Evolutionary conservation across 2,888 invertebrate species (phyloP).

Genomic region (Rotaria sp.): DNA sequence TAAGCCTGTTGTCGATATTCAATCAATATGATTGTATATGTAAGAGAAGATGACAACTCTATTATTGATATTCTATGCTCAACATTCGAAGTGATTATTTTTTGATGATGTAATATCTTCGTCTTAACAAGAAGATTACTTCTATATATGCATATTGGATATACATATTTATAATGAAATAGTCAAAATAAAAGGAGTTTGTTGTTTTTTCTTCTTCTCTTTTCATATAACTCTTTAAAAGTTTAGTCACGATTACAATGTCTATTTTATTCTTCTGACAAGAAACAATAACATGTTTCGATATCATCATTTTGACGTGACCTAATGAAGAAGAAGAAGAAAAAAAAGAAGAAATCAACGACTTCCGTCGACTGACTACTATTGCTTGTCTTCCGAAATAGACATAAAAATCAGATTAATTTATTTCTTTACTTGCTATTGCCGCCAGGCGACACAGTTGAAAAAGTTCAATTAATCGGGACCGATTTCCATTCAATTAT

Average conservation of each 20-base stretch:
- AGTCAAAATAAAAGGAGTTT: background rate
- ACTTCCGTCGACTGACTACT: background rate
- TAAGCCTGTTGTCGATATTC: background rate
- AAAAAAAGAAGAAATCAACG: background rate
- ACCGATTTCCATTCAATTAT: background rate
- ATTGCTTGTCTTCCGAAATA: background rate
- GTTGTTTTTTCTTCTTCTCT: background rate
- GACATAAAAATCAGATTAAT: background rate
- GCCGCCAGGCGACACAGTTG: background rate
- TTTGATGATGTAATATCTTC: background rate
- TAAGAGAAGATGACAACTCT: constrained; percentile 12
- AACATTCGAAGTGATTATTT: background rate
- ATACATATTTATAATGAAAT: background rate
- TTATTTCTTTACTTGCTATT: background rate
- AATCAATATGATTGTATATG: background rate
- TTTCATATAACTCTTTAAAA: background rate
- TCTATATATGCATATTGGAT: background rate
- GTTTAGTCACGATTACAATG: background rate
- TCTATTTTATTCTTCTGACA: background rate
- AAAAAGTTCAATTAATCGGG: constrained; percentile 16
- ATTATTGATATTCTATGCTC: background rate
- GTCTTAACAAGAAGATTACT: background rate
- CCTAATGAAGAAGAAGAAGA: background rate
- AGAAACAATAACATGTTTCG: background rate
- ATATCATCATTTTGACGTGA: background rate